Base-by-base conservation (phyloP, 2,797 vertebrate species). In the Coccyzus lansbergi region DNA sequence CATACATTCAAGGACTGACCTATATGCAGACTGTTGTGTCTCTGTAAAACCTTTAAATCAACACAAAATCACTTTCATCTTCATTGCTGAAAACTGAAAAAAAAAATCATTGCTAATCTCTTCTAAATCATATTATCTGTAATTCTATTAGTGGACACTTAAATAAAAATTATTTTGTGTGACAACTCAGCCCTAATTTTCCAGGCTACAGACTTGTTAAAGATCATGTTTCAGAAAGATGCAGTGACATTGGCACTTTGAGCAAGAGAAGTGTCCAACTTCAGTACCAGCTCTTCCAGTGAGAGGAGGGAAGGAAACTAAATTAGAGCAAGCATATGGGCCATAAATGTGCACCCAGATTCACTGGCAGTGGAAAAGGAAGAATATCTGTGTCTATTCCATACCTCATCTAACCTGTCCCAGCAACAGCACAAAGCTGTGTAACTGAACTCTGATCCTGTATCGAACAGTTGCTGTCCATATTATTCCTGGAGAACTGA, bases 281-380 rank as follows among this genome's bases (percentile, higher is more conserved):
- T 78, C 63, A 69, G 25, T 4, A 14, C 67, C 86, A 92, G 51
- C 10, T 90, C 83, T 83, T 77, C 67, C 88, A 79, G 62, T 2
- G 19, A 90, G n/a, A 51, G 51, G 49, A 51, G 42, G 36, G n/a
- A 20, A 71, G 31, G 36, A 67, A n/a, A 6, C 40, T 74, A 86
- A 94, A 77, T 79, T 60, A 89, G 84, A 78, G 21, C 92, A 86
- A 90, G 55, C 88, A 59, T 79, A 63, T 82, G 70, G 79, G 81
- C 86, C 71, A 51, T 74, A 81, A 93, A 77, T 4, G 3, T 46
- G 33, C 60, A 91, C 58, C 63, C 60, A 86, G 75, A 31, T 42
- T 74, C 44, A 28, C 20, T 90, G 36, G 4, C 21, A 9, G 13
- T 91, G 71, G 24, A 34, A 64, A 38, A 80, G 33, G 46, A 77